phyloP scores from a whole-genome alignment of 2,113 vertebrate species.

The Mohoua ochrocephala region DNA sequence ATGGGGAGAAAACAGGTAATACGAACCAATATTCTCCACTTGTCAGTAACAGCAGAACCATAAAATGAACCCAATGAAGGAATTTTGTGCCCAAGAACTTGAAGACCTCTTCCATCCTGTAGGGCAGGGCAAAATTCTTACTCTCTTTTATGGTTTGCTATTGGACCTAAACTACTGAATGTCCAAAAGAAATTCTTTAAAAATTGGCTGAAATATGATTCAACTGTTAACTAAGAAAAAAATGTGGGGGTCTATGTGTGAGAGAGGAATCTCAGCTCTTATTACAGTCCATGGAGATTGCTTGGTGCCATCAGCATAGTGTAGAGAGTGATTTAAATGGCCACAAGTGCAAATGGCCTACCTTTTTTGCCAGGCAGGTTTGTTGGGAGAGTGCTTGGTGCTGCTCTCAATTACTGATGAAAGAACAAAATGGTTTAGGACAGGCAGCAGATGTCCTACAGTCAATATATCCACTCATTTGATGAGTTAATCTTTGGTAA shows the following conservation, averaged over 20 bases:
- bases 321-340: not conserved
- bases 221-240: not conserved
- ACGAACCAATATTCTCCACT: not conserved
- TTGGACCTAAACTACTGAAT: not conserved
- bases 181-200: not conserved
- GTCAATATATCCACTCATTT: not conserved
- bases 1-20: not conserved
- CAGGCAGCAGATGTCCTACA: not conserved
- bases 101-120: not conserved
- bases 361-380: not conserved
- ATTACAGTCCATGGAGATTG: not conserved
- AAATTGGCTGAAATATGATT: not conserved
- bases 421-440: not conserved
- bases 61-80: not conserved
- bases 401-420: accelerated
- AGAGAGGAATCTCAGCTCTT: not conserved
- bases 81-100: not conserved
- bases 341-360: not conserved
- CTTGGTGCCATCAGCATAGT: not conserved
- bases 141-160: not conserved
- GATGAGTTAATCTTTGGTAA: not conserved
- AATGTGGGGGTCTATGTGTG: not conserved
- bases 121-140: not conserved
- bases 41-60: not conserved
- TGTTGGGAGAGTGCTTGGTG: not conserved